phyloP scores from a whole-genome alignment of 2,888 invertebrate species.

The Drosophila mercatorum region DNA sequence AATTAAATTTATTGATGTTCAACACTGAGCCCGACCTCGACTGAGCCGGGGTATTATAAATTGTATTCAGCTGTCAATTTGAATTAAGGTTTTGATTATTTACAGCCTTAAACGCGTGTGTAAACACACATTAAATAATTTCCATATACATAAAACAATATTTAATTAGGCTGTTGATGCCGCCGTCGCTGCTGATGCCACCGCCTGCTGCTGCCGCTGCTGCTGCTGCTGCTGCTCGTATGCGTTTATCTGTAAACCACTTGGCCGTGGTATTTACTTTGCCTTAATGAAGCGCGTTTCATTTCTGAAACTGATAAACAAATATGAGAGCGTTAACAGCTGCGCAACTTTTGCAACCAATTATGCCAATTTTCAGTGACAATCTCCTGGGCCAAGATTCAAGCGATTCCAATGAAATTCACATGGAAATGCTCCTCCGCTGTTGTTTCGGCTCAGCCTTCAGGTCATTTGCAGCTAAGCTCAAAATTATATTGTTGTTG shows the following conservation, averaged over 20 bases:
- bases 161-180: constrained; percentile 41
- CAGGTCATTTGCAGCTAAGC: constrained; percentile 69
- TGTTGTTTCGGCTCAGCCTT: constrained; percentile 48
- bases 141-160: constrained; percentile 41
- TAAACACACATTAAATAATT: constrained; percentile 50
- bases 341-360: constrained; percentile 39
- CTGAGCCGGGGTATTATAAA: constrained; percentile 44
- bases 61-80: constrained; percentile 53
- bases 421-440: constrained; percentile 26
- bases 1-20: constrained; percentile 46
- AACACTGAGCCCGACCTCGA: constrained; percentile 30
- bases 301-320: constrained; percentile 69
- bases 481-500: constrained; percentile 57
- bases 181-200: not conserved
- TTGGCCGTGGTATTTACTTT: constrained; percentile 73
- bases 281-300: constrained; percentile 67
- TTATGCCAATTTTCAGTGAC: constrained; percentile 21
- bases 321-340: constrained; percentile 71
- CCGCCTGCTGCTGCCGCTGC: not conserved
- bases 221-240: not conserved
- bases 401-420: constrained; percentile 31
- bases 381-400: constrained; percentile 23
- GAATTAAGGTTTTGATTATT: constrained; percentile 58
- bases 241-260: constrained; percentile 62
- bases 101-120: constrained; percentile 47